Evolutionary conservation across 2,113 vertebrate species (phyloP), one percentile per base, ranked within the genome.

Genomic region (Piprites chloris): DNA sequence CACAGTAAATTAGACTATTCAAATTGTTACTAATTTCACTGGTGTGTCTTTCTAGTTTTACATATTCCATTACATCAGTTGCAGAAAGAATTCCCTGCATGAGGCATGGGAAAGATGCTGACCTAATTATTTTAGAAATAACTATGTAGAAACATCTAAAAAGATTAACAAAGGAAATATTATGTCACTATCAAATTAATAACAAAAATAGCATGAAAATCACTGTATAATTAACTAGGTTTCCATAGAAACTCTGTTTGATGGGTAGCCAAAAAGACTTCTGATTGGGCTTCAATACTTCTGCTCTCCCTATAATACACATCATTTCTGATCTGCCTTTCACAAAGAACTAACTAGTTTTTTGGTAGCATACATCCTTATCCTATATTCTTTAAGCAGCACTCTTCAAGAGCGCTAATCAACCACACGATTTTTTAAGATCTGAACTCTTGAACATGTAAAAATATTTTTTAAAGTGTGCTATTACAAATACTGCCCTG

Each of bases 101-200:
- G 49, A 78, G 56, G 58, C 53, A 58, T 52, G 66, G 67, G 44
- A 95, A 94, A 93, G 87, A 95, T 27, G 73, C 73, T 95, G 91
- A 92, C 73, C 56, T 91, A 91, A 92, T 97, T 89, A 85, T 89
- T 95, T 85, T 79, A 82, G 89, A 95, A 96, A 95, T 79, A 95
- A 89, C 94, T 84, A 76, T 53, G 75, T 85, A 78, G 74, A 91
- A 95, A 72, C 30, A 77, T 87, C 73, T 94, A 89, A 95, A 96
- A 94, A 62, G 47, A 96, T 92, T 96, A 95, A 95, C 62, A 96
- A 94, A 94, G 74, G 85, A 96, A 93, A 96, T 91, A 93, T 65
- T 95, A 96, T 93, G 94, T 96, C 93, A 91, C 91, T 85, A 91
- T 69, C 53, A 85, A 95, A 94, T 96, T 91, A 95, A 72, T 83